A percentile compares a stretch with the other conserved stretches of the same genome.
Evolutionary conservation across 2,113 vertebrate species (phyloP).

Genomic region (Gymnarchus niloticus): DNA sequence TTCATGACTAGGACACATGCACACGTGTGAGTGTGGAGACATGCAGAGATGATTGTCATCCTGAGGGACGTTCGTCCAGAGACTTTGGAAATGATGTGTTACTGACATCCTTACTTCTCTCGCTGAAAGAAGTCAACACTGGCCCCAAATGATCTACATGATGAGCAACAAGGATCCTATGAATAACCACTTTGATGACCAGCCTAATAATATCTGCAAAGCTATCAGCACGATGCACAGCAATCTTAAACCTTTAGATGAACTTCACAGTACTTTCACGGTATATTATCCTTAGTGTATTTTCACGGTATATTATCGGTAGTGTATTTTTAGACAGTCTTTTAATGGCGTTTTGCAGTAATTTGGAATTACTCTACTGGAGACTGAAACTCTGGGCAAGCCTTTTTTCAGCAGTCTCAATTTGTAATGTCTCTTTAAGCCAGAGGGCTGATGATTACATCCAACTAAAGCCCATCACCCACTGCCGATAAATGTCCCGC

Average conservation of each 20-base stretch:
- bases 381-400: not conserved
- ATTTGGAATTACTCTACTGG: too few species aligned
- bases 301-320: too few species aligned
- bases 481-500: too few species aligned
- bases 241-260: too few species aligned
- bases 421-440: not conserved
- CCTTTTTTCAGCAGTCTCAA: not conserved
- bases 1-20: conserved; percentile 14
- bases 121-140: conserved; percentile 2
- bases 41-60: not conserved
- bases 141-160: not conserved
- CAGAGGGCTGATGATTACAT: not conserved
- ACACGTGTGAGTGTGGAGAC: not conserved
- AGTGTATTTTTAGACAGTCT: too few species aligned
- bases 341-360: not conserved
- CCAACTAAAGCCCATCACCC: too few species aligned
- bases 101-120: not conserved
- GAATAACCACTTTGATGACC: not conserved
- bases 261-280: not conserved
- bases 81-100: not conserved
- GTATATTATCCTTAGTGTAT: too few species aligned
- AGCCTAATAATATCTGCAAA: not conserved
- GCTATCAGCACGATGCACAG: not conserved
- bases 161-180: not conserved
- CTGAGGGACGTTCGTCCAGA: not conserved